These are phyloP conservation scores for Cantharis nigra DNA, from an alignment of 2,888 invertebrate species.

Conservation along the genomic window DNA sequence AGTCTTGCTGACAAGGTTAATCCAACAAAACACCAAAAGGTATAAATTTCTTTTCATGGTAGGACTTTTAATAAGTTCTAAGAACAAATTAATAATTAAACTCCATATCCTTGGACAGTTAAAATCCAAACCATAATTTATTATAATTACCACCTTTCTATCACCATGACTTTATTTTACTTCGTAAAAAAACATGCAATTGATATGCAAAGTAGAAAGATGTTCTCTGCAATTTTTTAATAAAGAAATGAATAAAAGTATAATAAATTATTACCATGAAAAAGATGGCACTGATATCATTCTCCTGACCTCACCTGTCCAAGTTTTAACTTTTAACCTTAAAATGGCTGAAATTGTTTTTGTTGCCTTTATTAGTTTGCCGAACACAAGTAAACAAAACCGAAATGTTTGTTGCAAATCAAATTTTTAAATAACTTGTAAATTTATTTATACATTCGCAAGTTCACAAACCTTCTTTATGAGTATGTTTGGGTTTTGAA, in stretches of 20 bases:
- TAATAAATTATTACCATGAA: background rate
- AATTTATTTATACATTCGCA: background rate
- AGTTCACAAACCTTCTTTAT: constrained; percentile 1
- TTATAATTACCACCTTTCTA: background rate
- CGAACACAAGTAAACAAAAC: background rate
- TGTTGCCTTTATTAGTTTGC: background rate
- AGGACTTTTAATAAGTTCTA: background rate
- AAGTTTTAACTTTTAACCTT: background rate
- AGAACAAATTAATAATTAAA: background rate
- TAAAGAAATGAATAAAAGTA: background rate
- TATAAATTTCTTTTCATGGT: background rate
- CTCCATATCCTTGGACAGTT: background rate
- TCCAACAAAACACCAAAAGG: background rate
- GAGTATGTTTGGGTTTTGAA: background rate
- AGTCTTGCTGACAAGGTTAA: background rate
- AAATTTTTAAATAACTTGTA: background rate
- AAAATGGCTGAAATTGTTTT: background rate
- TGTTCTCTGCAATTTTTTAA: background rate
- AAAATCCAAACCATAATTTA: background rate
- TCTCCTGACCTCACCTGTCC: background rate
- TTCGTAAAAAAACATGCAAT: background rate
- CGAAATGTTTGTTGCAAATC: background rate
- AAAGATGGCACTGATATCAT: background rate
- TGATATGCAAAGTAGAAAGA: background rate
- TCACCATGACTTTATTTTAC: background rate